phyloP scores from a whole-genome alignment of 2,113 vertebrate species.

The Sialia sialis region DNA sequence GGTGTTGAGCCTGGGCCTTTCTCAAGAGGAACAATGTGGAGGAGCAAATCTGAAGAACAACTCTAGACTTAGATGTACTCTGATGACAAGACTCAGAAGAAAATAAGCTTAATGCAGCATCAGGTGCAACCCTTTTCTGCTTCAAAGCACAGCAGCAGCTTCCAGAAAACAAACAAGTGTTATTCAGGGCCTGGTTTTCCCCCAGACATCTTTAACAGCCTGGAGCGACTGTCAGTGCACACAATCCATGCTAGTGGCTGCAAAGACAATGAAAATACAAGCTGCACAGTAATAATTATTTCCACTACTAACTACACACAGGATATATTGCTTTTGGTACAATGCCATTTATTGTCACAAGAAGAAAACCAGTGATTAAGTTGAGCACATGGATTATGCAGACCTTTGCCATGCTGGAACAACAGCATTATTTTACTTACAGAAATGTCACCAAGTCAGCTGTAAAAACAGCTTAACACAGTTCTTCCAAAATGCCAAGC shows the following conservation, averaged over 20 bases:
- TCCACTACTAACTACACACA: constrained; percentile 35
- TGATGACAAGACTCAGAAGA: not conserved
- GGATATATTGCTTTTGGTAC: constrained; percentile 46
- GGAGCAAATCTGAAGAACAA: not conserved
- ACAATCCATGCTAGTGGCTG: not conserved
- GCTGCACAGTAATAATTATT: constrained; percentile 32
- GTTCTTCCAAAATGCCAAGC: not conserved
- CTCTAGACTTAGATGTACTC: not conserved
- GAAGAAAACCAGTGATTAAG: constrained; percentile 46
- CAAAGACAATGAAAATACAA: constrained; percentile 32
- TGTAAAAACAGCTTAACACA: constrained; percentile 24
- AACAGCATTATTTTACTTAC: not conserved
- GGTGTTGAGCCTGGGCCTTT: constrained; percentile 13
- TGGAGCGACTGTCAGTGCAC: not conserved
- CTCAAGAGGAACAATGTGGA: not conserved
- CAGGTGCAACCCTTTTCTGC: not conserved
- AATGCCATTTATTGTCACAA: constrained; percentile 44
- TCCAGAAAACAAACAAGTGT: not conserved
- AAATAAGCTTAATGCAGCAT: not conserved
- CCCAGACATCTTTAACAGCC: not conserved
- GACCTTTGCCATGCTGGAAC: constrained; percentile 44
- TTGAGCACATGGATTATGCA: constrained; percentile 33
- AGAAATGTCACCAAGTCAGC: constrained; percentile 29
- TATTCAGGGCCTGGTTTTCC: not conserved
- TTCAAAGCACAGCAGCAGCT: not conserved